These are phyloP conservation scores for Calliphora vomitoria DNA, from an alignment of 2,888 invertebrate species.

Conservation along the genomic window DNA sequence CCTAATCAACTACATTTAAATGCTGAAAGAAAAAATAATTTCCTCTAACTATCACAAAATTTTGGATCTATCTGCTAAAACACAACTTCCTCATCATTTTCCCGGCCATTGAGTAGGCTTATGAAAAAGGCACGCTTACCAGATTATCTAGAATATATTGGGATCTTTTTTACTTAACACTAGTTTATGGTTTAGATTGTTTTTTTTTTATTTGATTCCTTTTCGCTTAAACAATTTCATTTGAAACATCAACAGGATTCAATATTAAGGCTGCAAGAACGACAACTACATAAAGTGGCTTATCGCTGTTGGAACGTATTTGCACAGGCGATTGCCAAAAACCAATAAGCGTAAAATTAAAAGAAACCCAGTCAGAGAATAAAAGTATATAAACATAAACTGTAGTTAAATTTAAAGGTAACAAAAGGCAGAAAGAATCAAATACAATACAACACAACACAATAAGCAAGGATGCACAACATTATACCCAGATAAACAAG, in stretches of 20 bases:
- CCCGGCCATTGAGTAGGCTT: slow-evolving; percentile 24
- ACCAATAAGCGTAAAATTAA: slow-evolving; percentile 85
- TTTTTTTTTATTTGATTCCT: not conserved
- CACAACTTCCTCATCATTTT: not conserved
- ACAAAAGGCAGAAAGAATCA: slow-evolving; percentile 53
- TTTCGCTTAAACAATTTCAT: slow-evolving; percentile 26
- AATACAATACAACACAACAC: slow-evolving; percentile 36
- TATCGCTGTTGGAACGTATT: slow-evolving; percentile 82
- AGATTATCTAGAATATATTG: slow-evolving; percentile 59
- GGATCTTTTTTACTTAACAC: slow-evolving; percentile 61
- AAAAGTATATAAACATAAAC: slow-evolving; percentile 19
- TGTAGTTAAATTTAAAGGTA: slow-evolving; percentile 69
- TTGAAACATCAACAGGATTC: slow-evolving; percentile 46
- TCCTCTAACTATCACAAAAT: not conserved
- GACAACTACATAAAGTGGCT: slow-evolving; percentile 73
- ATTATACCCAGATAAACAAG: slow-evolving; percentile 73
- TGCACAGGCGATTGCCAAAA: slow-evolving; percentile 84
- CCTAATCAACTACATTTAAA: not conserved
- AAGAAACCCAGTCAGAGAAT: slow-evolving; percentile 70
- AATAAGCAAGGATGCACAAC: slow-evolving; percentile 61
- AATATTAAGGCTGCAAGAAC: slow-evolving; percentile 5
- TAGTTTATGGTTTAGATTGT: slow-evolving; percentile 64
- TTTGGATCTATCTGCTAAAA: slow-evolving; percentile 9
- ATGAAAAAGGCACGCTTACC: slow-evolving; percentile 44
- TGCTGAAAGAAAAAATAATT: not conserved